A percentile compares a stretch with the other conserved stretches of the same genome.
phyloP scores from a whole-genome alignment of 2,888 invertebrate genomes.

The Mythimna albipuncta region DNA sequence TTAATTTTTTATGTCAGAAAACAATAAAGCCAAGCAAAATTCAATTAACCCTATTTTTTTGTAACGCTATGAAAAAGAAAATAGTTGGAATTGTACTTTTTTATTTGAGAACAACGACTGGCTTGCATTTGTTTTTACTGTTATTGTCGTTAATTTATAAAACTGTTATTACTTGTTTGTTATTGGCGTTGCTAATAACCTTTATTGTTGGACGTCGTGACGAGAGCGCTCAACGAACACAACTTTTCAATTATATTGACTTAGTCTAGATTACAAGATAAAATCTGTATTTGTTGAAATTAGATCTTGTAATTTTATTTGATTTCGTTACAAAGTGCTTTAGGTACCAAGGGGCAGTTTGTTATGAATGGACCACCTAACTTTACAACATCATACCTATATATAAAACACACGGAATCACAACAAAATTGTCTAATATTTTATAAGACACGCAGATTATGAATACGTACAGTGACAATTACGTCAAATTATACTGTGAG shows the following conservation, averaged over 20 bases:
- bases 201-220: slow-evolving; percentile 9
- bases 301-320: not conserved
- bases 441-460: no score
- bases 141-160: slow-evolving; percentile 37
- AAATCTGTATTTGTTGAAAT: not conserved
- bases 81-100: slow-evolving; percentile 13
- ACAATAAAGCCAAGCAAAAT: slow-evolving; percentile 50
- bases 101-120: slow-evolving; percentile 15
- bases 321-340: not conserved
- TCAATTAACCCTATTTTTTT: slow-evolving; percentile 57
- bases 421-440: no score
- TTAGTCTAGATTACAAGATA: slow-evolving; percentile 1
- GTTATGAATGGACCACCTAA: no score
- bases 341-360: not conserved
- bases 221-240: not conserved
- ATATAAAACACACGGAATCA: no score
- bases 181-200: slow-evolving; percentile 25
- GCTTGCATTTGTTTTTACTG: slow-evolving; percentile 34
- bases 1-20: slow-evolving; percentile 49
- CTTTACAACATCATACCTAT: no score
- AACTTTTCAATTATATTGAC: slow-evolving; percentile 14
- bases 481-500: no score
- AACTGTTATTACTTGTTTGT: slow-evolving; percentile 47
- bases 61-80: slow-evolving; percentile 23
- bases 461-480: no score